Evolutionary conservation across 1,140 invertebrate species (phyloP), one percentile per base, ranked within the genome.

Genomic region (Eubasilissa regina): DNA sequence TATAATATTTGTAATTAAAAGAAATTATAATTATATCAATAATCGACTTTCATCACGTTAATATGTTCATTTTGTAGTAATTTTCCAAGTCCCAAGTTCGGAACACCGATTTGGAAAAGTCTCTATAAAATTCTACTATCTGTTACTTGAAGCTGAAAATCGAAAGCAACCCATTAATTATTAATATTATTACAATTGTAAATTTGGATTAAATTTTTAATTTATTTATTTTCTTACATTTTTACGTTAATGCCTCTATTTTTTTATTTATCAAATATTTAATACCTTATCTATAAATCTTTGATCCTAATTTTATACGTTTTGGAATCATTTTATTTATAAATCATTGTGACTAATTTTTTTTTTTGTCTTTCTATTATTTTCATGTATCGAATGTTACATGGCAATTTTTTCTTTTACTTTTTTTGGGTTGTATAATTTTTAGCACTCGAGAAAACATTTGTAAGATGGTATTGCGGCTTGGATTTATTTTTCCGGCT

Each of bases 1-100:
- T 45, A 75, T 82, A 82, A 70, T 80, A 70, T 77, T 82, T 82
- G 74, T 82, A 80, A 80, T 82, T 79, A 82, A 76, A 72, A 68
- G 58, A 76, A 73, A 81, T 60, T 72, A 79, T 79, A 75, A 75
- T 75, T 82, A 75, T 82, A 82, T 82, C 53, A 74, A 81, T 79
- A 78, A 77, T 82, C 75, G 78, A 75, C 75, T 58, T 35, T 78
- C 81, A 79, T 78, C 81, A 73, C 73, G 77, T 81, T 77, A 73
- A 64, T 64, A 78, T 73, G 79, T 80, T 77, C 68, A 56, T 77
- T 77, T 79, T 79, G 53, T 81, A 77, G 77, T 72, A 64, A 79
- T 79, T 75, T 35, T 58, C 68, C 74, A 68, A 82, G 77, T 82
- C 80, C 77, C 60, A 81, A 78, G 80, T 75, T 62, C 58, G 78